Base-by-base conservation (phyloP, 37 sponge, comb jelly and placozoan species). In the Hexactinellida sp. region DNA sequence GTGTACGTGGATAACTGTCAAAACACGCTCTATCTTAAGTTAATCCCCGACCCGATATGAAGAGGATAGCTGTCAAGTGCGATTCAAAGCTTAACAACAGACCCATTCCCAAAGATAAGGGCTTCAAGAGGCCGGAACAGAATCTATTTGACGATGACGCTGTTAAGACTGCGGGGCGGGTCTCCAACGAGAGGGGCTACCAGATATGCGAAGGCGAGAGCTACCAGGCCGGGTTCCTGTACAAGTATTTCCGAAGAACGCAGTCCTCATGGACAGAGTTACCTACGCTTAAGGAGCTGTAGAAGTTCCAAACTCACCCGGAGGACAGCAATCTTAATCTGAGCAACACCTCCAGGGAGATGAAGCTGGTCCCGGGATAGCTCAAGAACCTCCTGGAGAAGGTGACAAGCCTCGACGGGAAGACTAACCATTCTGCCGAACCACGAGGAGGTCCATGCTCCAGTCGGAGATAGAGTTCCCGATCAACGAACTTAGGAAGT, bases 211-310 rank as follows among this genome's bases (percentile, higher is more conserved):
- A 98, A 38, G 89, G 96, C 19, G 92, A 91, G 83, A 89, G 90
- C 41, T 98, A 89, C 87, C 84, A 91, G 55, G 92, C 93, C 87
- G 99, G 99, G 1, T 98, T 95, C 87, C 88, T 98, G 83, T 95
- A 91, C 89, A 98, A 98, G 85, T 90, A 87, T 83, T 92, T 98
- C 83, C 88, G 41, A 91, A 93, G 91, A 84, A 89, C 7, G 99
- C 96, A 32, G 87, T 98, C 32, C 91, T 96, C 55, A 89, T 90
- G 36, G 98, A 97, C 28, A 95, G 98, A 7, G 96, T 93, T 1
- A 95, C 92, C 83, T 30, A 92, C 94, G 13, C 88, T 98, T n/a
- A 91, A 90, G 37, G 99, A 98, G 55, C 83, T 98, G 89, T 94
- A 98, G 71, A 95, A 92, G 90, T 98, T 98, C 88, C 92, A 97